These are phyloP conservation scores for Drymonia ruficornis DNA, from an alignment of 2,888 invertebrate species.

Conservation along the genomic window DNA sequence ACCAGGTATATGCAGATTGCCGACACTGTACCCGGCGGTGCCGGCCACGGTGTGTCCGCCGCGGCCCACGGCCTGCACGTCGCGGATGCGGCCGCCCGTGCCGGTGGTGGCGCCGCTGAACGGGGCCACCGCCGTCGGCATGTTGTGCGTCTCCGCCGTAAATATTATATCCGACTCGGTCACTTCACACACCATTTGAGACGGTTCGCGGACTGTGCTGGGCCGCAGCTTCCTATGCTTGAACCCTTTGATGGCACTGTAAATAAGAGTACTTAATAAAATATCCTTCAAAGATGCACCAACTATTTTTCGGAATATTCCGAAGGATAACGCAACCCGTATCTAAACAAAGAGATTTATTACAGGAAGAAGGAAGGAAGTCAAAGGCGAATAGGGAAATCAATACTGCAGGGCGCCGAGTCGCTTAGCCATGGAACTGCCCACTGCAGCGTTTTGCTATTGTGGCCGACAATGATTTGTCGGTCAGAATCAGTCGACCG, in stretches of 20 bases:
- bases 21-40: conserved; percentile 98
- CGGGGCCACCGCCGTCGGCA: conserved; percentile 98
- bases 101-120: conserved; percentile 99
- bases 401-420: too few relatives aligned
- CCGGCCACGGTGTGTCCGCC: conserved; percentile 98
- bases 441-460: too few relatives aligned
- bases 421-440: too few relatives aligned
- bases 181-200: conserved; percentile 84
- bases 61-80: conserved; percentile 97
- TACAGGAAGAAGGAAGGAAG: too few relatives aligned
- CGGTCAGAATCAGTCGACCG: too few relatives aligned
- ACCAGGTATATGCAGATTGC: conserved; percentile 96
- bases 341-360: too few relatives aligned
- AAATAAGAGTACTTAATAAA: too few relatives aligned
- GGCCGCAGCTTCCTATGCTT: conserved; percentile 89
- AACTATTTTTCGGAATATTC: too few relatives aligned
- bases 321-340: too few relatives aligned
- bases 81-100: conserved; percentile 97
- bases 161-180: conserved; percentile 95
- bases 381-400: too few relatives aligned
- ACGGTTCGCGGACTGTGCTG: conserved; percentile 81
- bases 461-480: too few relatives aligned
- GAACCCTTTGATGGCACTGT: conserved; percentile 95
- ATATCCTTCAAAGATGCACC: too few relatives aligned
- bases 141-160: conserved; percentile 99